These are phyloP conservation scores for Siphamia tubifer DNA, from an alignment of 2,113 vertebrate genomes.

Conservation along the genomic window DNA sequence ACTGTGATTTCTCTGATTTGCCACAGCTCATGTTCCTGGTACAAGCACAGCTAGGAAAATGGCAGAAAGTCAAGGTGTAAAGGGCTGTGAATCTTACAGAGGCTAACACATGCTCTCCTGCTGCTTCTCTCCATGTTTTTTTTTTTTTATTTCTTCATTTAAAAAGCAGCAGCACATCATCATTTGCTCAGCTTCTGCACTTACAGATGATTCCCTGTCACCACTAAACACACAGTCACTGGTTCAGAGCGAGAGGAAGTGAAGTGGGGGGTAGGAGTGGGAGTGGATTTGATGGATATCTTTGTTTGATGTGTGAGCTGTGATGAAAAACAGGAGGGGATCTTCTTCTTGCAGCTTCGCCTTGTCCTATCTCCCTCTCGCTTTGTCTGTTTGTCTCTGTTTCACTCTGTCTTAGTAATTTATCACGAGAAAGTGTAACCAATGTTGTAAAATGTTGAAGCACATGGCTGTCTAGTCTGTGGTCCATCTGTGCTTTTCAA, in stretches of 20 bases:
- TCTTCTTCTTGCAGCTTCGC: conserved; percentile 33
- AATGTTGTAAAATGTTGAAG: conserved; percentile 47
- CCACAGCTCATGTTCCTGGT: conserved; percentile 44
- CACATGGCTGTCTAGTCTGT: conserved; percentile 35
- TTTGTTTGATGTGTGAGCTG: conserved; percentile 66
- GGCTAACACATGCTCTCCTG: not conserved
- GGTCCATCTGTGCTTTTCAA: conserved; percentile 64
- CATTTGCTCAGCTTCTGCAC: conserved; percentile 40
- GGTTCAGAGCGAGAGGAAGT: conserved; percentile 29
- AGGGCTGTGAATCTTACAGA: not conserved
- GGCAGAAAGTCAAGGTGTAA: conserved; percentile 28
- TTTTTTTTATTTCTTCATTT: not conserved
- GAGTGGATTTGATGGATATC: conserved; percentile 71
- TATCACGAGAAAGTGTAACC: conserved; percentile 7
- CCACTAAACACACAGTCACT: conserved; percentile 56
- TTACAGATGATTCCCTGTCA: conserved; percentile 67
- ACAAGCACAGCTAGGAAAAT: conserved; percentile 12
- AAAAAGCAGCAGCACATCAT: conserved; percentile 30
- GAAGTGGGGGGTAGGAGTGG: conserved; percentile 54
- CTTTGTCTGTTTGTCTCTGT: conserved; percentile 10
- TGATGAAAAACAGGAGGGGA: conserved; percentile 57
- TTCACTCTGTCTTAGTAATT: conserved; percentile 19
- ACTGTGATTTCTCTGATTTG: conserved; percentile 5
- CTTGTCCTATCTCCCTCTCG: conserved; percentile 8
- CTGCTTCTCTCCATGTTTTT: not conserved